A percentile compares a stretch with the other conserved stretches of the same genome.
phyloP scores from a whole-genome alignment of 1,140 invertebrate genomes.

The Scaptomyza pallida region DNA sequence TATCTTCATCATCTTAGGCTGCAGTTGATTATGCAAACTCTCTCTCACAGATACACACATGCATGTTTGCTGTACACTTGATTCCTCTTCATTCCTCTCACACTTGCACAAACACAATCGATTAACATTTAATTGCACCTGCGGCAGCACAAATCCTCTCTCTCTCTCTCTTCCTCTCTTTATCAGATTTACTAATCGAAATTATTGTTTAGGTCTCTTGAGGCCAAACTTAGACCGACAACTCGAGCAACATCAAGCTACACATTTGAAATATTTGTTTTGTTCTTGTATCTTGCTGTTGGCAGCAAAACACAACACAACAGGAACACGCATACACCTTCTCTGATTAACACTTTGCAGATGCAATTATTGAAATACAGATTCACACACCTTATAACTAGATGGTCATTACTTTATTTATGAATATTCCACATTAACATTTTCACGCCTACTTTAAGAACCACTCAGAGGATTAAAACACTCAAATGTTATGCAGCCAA shows the following conservation, averaged over 20 bases:
- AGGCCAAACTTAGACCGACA: conserved; percentile 8
- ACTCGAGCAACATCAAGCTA: neutral
- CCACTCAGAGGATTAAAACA: conserved; percentile 27
- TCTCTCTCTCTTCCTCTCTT: conserved; percentile 27
- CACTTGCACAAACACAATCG: conserved; percentile 58
- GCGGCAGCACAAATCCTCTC: conserved; percentile 45
- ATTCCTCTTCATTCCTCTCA: conserved; percentile 12
- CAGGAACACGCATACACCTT: neutral
- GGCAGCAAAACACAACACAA: conserved; percentile 5
- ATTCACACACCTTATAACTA: conserved; percentile 4
- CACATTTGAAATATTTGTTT: conserved; percentile 34
- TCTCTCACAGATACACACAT: conserved; percentile 10
- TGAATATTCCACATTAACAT: neutral
- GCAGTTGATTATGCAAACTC: conserved; percentile 41
- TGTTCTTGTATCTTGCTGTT: conserved; percentile 18
- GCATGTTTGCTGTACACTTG: conserved; percentile 12
- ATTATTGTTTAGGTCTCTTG: conserved; percentile 64
- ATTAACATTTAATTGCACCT: conserved; percentile 78
- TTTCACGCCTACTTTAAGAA: conserved; percentile 10
- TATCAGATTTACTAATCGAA: conserved; percentile 62
- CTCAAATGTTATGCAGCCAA: conserved; percentile 44
- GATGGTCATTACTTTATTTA: neutral
- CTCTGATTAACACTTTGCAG: neutral
- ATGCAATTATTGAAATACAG: conserved; percentile 1
- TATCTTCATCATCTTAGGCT: neutral